Base-by-base conservation (phyloP, 1,140 invertebrate species). In the Leptinotarsa undecemlineata region DNA sequence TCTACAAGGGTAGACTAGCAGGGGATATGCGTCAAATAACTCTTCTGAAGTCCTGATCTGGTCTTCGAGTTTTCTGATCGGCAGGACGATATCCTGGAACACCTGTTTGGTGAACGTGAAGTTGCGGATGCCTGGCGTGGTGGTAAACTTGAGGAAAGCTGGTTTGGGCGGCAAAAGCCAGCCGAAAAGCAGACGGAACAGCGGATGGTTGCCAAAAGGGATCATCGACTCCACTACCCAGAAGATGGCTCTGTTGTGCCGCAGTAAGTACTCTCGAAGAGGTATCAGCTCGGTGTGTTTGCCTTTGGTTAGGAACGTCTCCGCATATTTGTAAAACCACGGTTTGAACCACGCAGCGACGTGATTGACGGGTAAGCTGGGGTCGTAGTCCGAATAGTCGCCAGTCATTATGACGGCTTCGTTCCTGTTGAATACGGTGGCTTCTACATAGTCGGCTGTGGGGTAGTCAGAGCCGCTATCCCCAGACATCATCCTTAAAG, bases 311-410 rank as follows among this genome's bases (percentile, higher is more conserved):
- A 88, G 75, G 73, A 89, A 89, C 2, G 77, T 81, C 79, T 91
- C 87, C 1, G 88, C 88, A 81, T 92, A 89, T 76, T 90, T 90
- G 82, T 89, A 92, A 81, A 91, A 92, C 90, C 90, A 89, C 6
- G 89, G 89, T 78, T 90, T 90, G 80, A 88, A 89, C 86, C 88
- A 90, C 20, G 76, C 79, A 13, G 86, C 82, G 13, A 89, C 76
- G 61, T 85, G 77, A 77, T 90, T 90, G 19, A 89, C 82, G 80
- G 87, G 68, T 8, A 82, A 64, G 42, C 75, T 78, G 8, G 76
- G 48, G 48, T 81, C 77, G 61, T 82, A 82, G 79, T 88, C 85
- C 15, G 85, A 81, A 81, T 88, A 89, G 48, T 87, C 85, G 48
- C 88, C 88, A 57, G 85, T 81, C 87, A 89, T 89, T 33, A 90